Percentiles rank a stretch among this genome's conserved stretches.
Evolutionary conservation across 2,113 vertebrate genomes (phyloP).

Genomic region (Leucosticte australis): DNA sequence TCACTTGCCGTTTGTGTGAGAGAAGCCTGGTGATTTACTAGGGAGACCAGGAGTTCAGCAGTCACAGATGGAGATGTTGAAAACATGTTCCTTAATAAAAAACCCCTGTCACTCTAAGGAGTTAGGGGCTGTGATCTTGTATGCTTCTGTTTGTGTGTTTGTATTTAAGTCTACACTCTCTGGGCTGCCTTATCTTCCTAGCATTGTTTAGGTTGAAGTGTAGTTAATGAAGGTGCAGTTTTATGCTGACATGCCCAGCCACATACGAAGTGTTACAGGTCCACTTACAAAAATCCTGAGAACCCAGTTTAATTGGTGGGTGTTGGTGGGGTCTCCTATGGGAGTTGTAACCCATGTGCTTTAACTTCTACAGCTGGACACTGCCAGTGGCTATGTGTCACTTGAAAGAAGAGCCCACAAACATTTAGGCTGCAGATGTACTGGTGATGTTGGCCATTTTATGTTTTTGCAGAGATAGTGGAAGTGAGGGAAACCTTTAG

Average conservation of each 20-base stretch:
- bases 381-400: not conserved
- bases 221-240: not conserved
- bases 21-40: not conserved
- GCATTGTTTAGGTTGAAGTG: not conserved
- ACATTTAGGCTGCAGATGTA: not conserved
- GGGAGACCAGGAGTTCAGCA: not conserved
- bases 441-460: not conserved
- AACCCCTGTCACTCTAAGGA: not conserved
- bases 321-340: not conserved
- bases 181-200: not conserved
- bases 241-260: not conserved
- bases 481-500: not conserved
- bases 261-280: fast-evolving
- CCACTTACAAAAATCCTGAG: not conserved
- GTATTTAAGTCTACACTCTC: not conserved
- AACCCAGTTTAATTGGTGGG: not conserved
- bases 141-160: not conserved
- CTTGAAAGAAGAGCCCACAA: not conserved
- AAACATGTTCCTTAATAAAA: not conserved
- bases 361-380: fast-evolving
- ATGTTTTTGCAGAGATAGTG: not conserved
- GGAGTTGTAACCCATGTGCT: not conserved
- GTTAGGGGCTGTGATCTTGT: not conserved
- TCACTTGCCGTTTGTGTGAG: not conserved
- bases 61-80: not conserved